Base-by-base conservation (phyloP, 1,140 invertebrate species). In the Dinoponera quadriceps region DNA sequence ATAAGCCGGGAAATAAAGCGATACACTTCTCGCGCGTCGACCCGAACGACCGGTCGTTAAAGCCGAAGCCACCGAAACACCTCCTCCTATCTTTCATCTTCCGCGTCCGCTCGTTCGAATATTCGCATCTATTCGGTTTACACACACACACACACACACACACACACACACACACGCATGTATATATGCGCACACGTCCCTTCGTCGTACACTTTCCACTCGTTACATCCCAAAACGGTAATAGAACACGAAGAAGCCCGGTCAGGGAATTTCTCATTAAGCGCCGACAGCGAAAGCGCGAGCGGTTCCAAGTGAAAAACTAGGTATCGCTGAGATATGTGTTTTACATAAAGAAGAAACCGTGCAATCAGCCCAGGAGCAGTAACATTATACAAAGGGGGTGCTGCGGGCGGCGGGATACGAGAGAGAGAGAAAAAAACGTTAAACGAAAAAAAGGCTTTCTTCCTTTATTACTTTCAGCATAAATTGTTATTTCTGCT, bases 241-340 rank as follows among this genome's bases (percentile, higher is more conserved):
- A 54, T 54, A 38, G n/a, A 54, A 77, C 44, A 44, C 27, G 51
- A 29, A 66, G 16, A 22, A 38, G 38, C 0, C 33, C 13, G 13
- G 27, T 65, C 65, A n/a, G 27, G 54, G 22, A 77, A 68, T 68
- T 77, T 38, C 73, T 77, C 48, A 51, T 66, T 77, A 77, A 55
- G 54, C 33, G 29, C 44, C 38, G 27, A 54, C 60, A 55, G 16
- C 74, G 54, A 14, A 75, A 38, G 20, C 29, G 51, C 38, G 22
- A 11, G n/a, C 13, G 1, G 13, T 16, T 44, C 22, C 63, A 44
- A 65, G 20, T 65, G 4, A 65, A 65, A 44, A 74, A 3, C 20
- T 77, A 38, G 11, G 27, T 33, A 77, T 68, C 7, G 62, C 38
- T 14, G 16, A 29, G 5, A 66, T 66, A 62, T 49, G 38, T 68